Evolutionary conservation across 2,888 invertebrate genomes (phyloP).

Genomic region (Dioctria linearis): DNA sequence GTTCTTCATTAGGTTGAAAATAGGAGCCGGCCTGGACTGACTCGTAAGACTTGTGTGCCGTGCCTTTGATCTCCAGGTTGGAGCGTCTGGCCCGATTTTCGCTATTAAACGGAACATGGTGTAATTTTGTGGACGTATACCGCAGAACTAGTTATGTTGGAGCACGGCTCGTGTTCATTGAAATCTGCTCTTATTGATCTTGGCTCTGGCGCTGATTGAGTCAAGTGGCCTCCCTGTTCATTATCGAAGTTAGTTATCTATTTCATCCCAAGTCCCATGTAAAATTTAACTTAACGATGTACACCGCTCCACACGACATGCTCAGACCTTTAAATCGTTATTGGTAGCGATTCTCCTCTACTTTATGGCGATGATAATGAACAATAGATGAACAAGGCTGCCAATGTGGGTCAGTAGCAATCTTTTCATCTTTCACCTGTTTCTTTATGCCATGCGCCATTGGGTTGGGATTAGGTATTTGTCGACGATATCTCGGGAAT

Average conservation of each 20-base stretch:
- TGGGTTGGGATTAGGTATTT: too few relatives aligned
- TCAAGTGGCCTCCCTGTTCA: conserved; percentile 43
- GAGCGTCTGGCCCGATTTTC: conserved; percentile 49
- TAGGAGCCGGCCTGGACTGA: neutral
- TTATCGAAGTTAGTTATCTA: conserved; percentile 49
- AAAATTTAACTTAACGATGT: conserved; percentile 48
- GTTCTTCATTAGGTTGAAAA: conserved; percentile 44
- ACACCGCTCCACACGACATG: conserved; percentile 48
- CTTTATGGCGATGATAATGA: conserved; percentile 35
- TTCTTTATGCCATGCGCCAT: neutral
- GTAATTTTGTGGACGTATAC: conserved; percentile 49
- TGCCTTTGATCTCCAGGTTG: conserved; percentile 4
- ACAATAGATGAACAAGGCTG: conserved; percentile 15
- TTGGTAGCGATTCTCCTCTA: conserved; percentile 30
- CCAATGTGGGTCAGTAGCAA: conserved; percentile 51
- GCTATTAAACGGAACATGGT: conserved; percentile 55
- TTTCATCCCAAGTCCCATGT: conserved; percentile 41
- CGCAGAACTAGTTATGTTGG: conserved; percentile 27
- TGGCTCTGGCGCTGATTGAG: conserved; percentile 19
- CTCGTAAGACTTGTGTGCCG: neutral
- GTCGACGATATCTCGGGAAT: neutral
- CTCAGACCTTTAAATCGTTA: conserved; percentile 41
- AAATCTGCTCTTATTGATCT: conserved; percentile 21
- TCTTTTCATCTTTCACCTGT: conserved; percentile 45
- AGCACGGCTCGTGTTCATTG: conserved; percentile 17